Evolutionary conservation across 2,113 vertebrate species (phyloP).

Genomic region (Thamnophis sirtalis): DNA sequence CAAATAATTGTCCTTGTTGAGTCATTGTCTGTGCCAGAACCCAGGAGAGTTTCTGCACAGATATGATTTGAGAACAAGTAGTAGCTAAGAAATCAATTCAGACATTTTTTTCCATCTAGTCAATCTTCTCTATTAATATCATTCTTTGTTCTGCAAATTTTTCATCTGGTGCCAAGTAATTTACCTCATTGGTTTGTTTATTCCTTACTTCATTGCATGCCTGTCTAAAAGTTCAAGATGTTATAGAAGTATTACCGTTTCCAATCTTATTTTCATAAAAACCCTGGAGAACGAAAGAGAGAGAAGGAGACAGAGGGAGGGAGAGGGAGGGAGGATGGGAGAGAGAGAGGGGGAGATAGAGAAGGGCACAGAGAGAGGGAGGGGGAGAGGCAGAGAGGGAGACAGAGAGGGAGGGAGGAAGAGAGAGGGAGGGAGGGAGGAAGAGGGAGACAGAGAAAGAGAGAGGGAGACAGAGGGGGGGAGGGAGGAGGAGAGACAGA

Average conservation of each 20-base stretch:
- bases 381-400: no score
- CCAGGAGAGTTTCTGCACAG: not conserved
- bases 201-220: not conserved
- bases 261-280: not conserved
- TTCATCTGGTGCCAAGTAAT: not conserved
- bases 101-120: no score
- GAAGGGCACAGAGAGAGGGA: no score
- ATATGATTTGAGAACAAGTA: not conserved
- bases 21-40: not conserved
- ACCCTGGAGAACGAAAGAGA: not conserved
- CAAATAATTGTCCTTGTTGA: not conserved
- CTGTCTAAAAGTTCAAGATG: not conserved
- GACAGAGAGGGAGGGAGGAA: not conserved
- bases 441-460: not conserved
- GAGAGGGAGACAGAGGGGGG: not conserved
- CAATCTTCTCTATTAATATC: not conserved
- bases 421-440: not conserved
- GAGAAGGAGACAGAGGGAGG: not conserved
- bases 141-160: not conserved
- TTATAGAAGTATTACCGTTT: not conserved
- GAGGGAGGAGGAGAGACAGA: not conserved
- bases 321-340: not conserved
- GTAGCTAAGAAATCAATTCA: not conserved
- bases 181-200: not conserved
- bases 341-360: no score